Evolutionary conservation across 2,113 vertebrate species (phyloP), one percentile per base, ranked within the genome.

Genomic region (Lepidothrix coronata): DNA sequence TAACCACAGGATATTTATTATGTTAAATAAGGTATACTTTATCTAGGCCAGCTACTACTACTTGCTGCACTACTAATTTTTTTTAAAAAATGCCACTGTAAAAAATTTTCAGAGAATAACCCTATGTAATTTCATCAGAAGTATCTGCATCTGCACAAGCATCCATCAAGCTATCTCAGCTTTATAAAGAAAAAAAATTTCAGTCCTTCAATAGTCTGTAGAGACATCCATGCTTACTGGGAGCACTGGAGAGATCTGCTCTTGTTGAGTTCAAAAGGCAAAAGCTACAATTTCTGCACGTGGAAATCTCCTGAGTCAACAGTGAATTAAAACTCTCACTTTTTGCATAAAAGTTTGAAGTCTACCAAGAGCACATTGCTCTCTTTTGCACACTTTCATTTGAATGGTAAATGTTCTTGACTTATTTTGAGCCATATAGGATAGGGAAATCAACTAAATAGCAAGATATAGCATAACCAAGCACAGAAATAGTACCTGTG

Each of bases 401-500:
- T 54, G 30, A 30, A 51, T 4, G 11, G 21, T 54, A 63, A 58
- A 62, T 46, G 8, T 65, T 68, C 21, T 43, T 11, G 52, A 49
- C 14, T 63, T 73, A 62, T 27, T 68, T 76, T 78, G 37, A 85
- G n/a, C 23, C 37, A 62, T 7, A 76, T 0, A 82, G 22, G 12
- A 63, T 1, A 57, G 14, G 10, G 8, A 89, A 86, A 35, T 39
- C 21, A 68, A 44, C 20, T 37, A 62, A 3, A 41, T 7, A 39
- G 20, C 24, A 95, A 70, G 41, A 85, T 23, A 91, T 1, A 88
- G 13, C 17, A 39, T 30, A 74, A 81, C 5, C 48, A 82, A 77
- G 44, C 35, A 91, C 0, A 81, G 43, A 93, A 87, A 85, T 5
- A 48, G 28, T 98, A 99, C 99, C 99, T 80, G 99, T 99, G 91